phyloP scores from a whole-genome alignment of 92 coral and sea anemone species.

The Parazoanthus darwini region DNA sequence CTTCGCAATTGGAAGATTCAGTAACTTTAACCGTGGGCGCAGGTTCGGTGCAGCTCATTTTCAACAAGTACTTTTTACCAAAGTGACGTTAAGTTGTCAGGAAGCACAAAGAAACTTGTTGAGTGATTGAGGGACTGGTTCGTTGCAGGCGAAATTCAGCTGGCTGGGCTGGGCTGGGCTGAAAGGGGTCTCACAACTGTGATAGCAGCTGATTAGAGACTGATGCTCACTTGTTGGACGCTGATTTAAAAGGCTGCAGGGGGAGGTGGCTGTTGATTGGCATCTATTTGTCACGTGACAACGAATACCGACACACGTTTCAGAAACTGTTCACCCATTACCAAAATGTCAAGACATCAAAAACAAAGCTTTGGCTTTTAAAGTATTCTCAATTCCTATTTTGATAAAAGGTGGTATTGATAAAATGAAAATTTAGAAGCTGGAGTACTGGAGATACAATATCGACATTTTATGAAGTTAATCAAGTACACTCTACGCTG shows the following conservation, averaged over 20 bases:
- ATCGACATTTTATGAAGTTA: not conserved
- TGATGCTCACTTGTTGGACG: not conserved
- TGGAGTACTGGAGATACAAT: not conserved
- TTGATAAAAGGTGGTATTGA: not conserved
- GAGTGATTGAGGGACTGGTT: not conserved
- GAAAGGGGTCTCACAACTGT: constrained; percentile 26
- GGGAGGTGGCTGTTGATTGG: constrained; percentile 8
- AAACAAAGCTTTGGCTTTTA: not conserved
- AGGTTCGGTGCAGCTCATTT: not conserved
- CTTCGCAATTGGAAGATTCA: not conserved
- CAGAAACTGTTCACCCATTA: not conserved
- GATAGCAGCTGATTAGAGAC: constrained; percentile 13
- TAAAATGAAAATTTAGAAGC: not conserved
- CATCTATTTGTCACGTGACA: constrained; percentile 10
- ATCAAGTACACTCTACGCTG: not conserved
- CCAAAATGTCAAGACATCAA: not conserved
- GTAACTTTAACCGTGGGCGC: not conserved
- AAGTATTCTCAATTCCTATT: not conserved
- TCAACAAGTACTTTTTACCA: not conserved
- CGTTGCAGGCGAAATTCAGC: constrained; percentile 1
- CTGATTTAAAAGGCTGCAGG: not conserved
- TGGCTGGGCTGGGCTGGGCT: constrained; percentile 19
- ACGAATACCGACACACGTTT: not conserved
- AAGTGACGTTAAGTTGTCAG: constrained; percentile 8
- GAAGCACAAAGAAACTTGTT: not conserved